A percentile compares a stretch with the other conserved stretches of the same genome.
phyloP scores from a whole-genome alignment of 2,113 vertebrate genomes.

The Corythoichthys haematopterus region DNA sequence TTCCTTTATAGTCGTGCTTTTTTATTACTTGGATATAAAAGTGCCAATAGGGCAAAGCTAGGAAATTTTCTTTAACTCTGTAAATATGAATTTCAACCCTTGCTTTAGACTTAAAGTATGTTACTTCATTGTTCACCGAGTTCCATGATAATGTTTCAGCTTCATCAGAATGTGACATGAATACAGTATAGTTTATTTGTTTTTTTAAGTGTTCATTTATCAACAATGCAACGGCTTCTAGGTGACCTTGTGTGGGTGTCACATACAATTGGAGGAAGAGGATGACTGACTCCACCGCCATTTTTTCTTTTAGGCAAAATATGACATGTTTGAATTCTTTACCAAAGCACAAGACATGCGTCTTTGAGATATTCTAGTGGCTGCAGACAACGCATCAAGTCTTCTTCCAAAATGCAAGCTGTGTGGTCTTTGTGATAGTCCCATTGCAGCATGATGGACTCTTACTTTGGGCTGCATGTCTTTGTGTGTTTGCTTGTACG shows the following conservation, averaged over 20 bases:
- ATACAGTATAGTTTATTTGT: background rate
- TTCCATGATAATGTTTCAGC: conserved; percentile 88
- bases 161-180: conserved; percentile 43
- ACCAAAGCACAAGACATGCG: conserved; percentile 41
- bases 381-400: conserved; percentile 58
- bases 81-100: background rate
- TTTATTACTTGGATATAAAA: background rate
- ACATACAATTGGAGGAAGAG: background rate
- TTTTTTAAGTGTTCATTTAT: background rate
- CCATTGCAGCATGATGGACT: conserved; percentile 68
- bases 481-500: conserved; percentile 58
- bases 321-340: conserved; percentile 29
- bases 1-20: background rate
- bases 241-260: background rate
- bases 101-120: background rate
- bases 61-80: conserved; percentile 81
- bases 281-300: background rate
- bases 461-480: conserved; percentile 64
- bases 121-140: conserved; percentile 84
- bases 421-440: conserved; percentile 73
- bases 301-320: background rate
- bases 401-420: conserved; percentile 70
- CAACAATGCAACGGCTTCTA: background rate
- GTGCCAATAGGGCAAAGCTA: conserved; percentile 78
- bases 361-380: conserved; percentile 58